These are phyloP conservation scores for Natator depressus DNA, from an alignment of 2,113 vertebrate species.

Conservation along the genomic window DNA sequence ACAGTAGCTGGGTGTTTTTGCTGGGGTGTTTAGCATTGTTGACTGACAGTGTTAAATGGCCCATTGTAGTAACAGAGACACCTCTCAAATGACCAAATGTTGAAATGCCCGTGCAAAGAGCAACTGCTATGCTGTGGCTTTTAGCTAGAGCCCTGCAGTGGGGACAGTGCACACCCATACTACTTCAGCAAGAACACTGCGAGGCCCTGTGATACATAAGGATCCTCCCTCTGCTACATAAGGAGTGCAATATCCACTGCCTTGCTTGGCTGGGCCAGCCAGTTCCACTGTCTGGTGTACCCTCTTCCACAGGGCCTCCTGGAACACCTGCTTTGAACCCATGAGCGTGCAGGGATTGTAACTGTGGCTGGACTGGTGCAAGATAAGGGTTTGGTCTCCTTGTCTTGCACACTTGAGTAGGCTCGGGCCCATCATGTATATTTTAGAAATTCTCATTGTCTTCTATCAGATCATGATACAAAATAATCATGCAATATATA, in stretches of 20 bases:
- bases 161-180: accelerated
- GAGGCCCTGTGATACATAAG: background rate
- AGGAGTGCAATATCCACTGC: accelerated
- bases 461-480: background rate
- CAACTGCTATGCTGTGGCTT: accelerated
- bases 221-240: accelerated
- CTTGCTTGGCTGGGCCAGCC: background rate
- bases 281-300: background rate
- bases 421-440: background rate
- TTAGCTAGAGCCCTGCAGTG: background rate
- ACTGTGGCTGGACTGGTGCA: background rate
- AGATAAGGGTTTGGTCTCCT: background rate
- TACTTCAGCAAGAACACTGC: accelerated
- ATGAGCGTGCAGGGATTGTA: background rate
- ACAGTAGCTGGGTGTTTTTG: background rate
- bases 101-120: background rate
- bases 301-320: background rate
- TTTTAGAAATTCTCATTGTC: background rate
- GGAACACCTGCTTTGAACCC: background rate
- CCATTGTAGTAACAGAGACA: accelerated
- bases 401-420: background rate
- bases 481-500: background rate
- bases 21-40: background rate
- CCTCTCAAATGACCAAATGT: accelerated
- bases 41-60: background rate